Base-by-base conservation (phyloP, 2,888 invertebrate species). In the Leucania comma region DNA sequence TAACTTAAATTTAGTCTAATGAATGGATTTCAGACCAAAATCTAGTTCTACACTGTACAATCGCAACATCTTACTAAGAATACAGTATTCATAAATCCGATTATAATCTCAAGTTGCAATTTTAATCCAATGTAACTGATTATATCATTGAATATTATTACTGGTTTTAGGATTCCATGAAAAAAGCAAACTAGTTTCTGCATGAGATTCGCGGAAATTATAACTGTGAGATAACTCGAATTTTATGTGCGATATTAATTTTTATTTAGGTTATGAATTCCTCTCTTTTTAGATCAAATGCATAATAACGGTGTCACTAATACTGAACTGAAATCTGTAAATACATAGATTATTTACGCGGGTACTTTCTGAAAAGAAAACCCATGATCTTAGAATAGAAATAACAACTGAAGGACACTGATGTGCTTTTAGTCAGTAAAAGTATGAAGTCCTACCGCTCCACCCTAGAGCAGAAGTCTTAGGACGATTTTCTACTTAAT, bases 1-100 rank as follows among this genome's bases (percentile, higher is more conserved):
- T 71, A 84, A 26, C 73, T 58, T 64, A 68, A 84, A 83, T 77
- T 73, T 79, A 68, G 72, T 62, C 68, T 85, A 85, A 86, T 86
- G 78, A 86, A 86, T 86, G 85, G 73, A 80, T 76, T 76, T 67
- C 75, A 72, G 76, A 82, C 86, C 81, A 85, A 79, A 86, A 84
- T 68, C 68, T 68, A 78, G 80, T 71, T 68, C 17, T 54, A 59
- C 60, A 58, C 42, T 38, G 50, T 56, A 57, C 56, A 81, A 86
- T 82, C 83, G 58, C 59, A 50, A 58, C 58, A 86, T 86, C 85
- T 78, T 81, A 72, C 70, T 65, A 57, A 84, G 84, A 84, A 85
- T 66, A 81, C 54, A 64, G 73, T 78, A 74, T 86, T 74, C 74
- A 75, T 75, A 72, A 70, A 56, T n/a, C 22, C 38, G 85, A 85